phyloP scores from a whole-genome alignment of 2,888 invertebrate genomes.

The Dasypogon diadema region DNA sequence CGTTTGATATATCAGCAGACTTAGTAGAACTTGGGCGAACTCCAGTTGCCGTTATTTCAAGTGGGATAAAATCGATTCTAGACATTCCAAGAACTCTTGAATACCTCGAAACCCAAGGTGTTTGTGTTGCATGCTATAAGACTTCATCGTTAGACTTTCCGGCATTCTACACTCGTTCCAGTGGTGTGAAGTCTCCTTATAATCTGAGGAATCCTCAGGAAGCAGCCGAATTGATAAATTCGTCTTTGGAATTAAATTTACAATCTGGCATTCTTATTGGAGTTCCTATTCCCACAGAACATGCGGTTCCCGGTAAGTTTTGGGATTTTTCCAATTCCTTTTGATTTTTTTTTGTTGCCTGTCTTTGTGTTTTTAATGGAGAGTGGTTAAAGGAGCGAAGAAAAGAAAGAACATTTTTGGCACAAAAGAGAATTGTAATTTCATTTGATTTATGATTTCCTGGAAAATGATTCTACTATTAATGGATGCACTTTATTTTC shows the following conservation, averaged over 20 bases:
- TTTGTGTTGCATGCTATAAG: conserved; percentile 86
- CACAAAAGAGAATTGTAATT: no score
- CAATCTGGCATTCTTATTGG: conserved; percentile 86
- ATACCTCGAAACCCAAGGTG: conserved; percentile 95
- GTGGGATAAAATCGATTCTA: conserved; percentile 97
- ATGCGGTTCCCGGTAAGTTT: conserved; percentile 72
- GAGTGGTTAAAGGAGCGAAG: background rate
- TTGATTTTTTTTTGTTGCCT: background rate
- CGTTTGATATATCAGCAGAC: conserved; percentile 95
- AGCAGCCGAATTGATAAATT: conserved; percentile 80
- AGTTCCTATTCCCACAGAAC: conserved; percentile 86
- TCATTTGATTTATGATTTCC: no score
- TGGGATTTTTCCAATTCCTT: conserved; percentile 11
- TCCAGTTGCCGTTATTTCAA: conserved; percentile 90
- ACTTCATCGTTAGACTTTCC: conserved; percentile 81
- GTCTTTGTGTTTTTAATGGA: background rate
- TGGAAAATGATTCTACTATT: no score
- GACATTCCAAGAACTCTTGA: conserved; percentile 96
- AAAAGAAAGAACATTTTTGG: background rate
- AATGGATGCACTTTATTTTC: no score
- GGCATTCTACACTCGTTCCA: conserved; percentile 89
- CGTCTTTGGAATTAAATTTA: conserved; percentile 71
- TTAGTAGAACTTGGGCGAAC: conserved; percentile 85
- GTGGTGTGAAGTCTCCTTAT: conserved; percentile 81
- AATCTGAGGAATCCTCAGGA: conserved; percentile 73